Conservation (phyloP, 1,140 invertebrate species). For the Drosophila malerkotliana region DNA sequence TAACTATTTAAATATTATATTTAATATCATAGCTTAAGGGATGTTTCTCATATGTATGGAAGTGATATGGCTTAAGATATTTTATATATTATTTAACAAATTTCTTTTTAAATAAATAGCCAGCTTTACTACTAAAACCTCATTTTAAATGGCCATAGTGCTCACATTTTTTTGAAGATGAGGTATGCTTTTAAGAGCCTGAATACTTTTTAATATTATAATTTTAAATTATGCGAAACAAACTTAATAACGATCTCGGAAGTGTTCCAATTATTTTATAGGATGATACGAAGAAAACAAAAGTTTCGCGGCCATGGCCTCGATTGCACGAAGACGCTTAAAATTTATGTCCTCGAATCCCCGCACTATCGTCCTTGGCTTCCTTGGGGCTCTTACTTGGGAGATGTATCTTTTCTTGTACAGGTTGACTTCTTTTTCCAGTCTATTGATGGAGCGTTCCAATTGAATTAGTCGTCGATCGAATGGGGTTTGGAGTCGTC, state of each 20-base stretch:
- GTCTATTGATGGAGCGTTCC: background rate
- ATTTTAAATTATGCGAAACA: background rate
- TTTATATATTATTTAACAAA: no score
- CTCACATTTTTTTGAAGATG: no score
- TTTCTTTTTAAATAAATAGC: no score
- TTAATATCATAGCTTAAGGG: no score
- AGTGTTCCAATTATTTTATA: background rate
- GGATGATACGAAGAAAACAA: background rate
- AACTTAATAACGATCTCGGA: background rate
- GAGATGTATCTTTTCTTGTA: background rate
- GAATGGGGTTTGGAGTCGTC: background rate
- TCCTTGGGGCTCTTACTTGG: background rate
- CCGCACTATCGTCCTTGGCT: background rate
- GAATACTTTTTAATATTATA: background rate
- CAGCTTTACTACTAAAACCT: no score
- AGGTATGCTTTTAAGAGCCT: background rate
- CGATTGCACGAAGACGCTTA: background rate
- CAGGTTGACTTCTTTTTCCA: background rate
- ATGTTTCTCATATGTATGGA: no score
- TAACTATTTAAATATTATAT: no score
- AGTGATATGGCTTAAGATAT: no score
- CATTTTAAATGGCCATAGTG: no score
- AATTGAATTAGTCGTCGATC: background rate
- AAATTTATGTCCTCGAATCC: background rate
- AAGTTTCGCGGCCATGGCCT: background rate